Base-by-base conservation (phyloP, 2,888 invertebrate species). In the Physocephala rufipes region DNA sequence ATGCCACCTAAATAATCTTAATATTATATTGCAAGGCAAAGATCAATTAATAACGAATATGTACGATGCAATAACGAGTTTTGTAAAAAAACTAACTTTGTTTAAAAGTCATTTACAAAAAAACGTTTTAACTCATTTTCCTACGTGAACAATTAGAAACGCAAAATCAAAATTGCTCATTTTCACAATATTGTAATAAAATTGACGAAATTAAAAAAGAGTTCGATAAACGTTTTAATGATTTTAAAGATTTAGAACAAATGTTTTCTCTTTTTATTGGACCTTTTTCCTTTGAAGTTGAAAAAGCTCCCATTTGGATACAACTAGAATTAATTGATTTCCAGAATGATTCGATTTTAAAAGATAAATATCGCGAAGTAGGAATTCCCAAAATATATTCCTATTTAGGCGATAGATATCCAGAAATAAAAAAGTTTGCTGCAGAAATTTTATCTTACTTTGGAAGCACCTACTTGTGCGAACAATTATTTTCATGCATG, bases 41-140 rank as follows among this genome's bases (percentile, higher is more conserved):
- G 1, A 1, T 47, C 47, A 47, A 47, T n/a, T n/a, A n/a, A n/a
- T n/a, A 47, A 47, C 15, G 15, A 49, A 49, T 49, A 49, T 49
- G 49, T 49, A 49, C 49, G 49, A 49, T 49, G 49, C 49, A 49
- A 4, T 13, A 49, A 49, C 49, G 49, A 49, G 49, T 49, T 49
- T 49, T 49, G 49, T 49, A 49, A 49, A 49, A 49, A 49, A 49
- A 49, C 49, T 49, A 49, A 49, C 49, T 49, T 49, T 13, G 3
- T 49, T 49, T 49, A 49, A 49, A 49, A 49, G 49, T 49, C 49
- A 49, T 49, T 49, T 49, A 49, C 49, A 49, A 49, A 49, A 49
- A 49, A 49, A 49, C 15, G 15, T 49, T 49, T 49, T 49, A 49
- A 49, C 49, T 16, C 49, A 49, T 49, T 49, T 49, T 49, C 49